Evolutionary conservation across 2,888 invertebrate genomes (phyloP).

Genomic region (Silvanus unidentatus): DNA sequence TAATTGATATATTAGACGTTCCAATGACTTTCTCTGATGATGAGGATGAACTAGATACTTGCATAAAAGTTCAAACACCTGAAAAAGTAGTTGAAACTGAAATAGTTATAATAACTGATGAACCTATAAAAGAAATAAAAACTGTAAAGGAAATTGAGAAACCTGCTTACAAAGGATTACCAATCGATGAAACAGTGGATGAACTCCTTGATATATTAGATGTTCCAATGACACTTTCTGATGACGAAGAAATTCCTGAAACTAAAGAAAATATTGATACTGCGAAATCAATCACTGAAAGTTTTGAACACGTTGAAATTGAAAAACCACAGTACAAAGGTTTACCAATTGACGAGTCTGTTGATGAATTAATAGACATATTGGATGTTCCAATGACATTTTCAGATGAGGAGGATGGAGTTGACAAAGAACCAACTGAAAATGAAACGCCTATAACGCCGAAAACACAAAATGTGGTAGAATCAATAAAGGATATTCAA

Average conservation of each 20-base stretch:
- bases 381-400: constrained; percentile 30
- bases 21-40: constrained; percentile 30
- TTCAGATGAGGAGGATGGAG: constrained; percentile 26
- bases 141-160: constrained; percentile 19
- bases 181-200: constrained; percentile 24
- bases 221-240: constrained; percentile 30
- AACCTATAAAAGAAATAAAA: constrained; percentile 19
- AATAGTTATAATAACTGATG: constrained; percentile 4
- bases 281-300: no score
- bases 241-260: constrained; percentile 15
- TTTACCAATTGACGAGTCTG: constrained; percentile 27
- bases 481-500: constrained; percentile 7
- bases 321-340: constrained; percentile 13
- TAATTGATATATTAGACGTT: constrained; percentile 30
- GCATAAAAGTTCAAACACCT: neutral
- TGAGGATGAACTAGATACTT: constrained; percentile 18
- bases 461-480: constrained; percentile 1
- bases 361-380: constrained; percentile 23
- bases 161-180: constrained; percentile 24
- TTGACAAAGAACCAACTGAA: constrained; percentile 11
- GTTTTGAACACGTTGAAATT: no score
- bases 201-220: constrained; percentile 28
- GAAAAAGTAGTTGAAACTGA: constrained; percentile 16
- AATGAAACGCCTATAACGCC: no score
- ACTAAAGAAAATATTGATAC: neutral